Evolutionary conservation across 2,113 vertebrate genomes (phyloP).

Genomic region (Elachura formosa): DNA sequence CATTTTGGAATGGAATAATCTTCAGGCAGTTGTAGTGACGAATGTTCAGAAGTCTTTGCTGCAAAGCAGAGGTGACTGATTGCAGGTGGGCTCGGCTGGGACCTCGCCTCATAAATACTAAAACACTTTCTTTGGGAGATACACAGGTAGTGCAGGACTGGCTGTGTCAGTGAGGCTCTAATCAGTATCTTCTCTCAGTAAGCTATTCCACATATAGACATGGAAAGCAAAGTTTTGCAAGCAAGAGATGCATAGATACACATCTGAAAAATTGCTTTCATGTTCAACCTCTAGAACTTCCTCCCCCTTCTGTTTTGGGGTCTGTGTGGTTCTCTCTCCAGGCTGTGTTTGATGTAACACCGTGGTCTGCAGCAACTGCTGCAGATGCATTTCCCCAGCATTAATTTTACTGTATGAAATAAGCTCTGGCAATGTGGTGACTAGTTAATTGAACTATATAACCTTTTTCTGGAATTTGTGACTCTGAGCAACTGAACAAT

Average conservation of each 20-base stretch:
- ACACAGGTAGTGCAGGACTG: not conserved
- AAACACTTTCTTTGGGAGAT: not conserved
- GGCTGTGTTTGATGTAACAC: not conserved
- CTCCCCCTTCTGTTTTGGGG: not conserved
- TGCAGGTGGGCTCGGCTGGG: not conserved
- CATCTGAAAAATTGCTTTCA: not conserved
- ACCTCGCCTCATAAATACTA: not conserved
- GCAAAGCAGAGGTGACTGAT: not conserved
- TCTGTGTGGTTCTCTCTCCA: not conserved
- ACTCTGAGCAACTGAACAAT: slow-evolving; percentile 36
- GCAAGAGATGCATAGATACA: not conserved
- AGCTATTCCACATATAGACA: not conserved
- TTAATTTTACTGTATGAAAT: slow-evolving; percentile 26
- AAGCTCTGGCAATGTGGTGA: not conserved
- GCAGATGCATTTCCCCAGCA: not conserved
- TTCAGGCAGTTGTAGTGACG: not conserved
- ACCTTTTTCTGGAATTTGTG: slow-evolving; percentile 49
- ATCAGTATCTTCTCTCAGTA: not conserved
- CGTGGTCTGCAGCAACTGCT: not conserved
- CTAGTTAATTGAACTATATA: slow-evolving; percentile 46
- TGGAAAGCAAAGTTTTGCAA: not conserved
- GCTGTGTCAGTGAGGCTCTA: not conserved
- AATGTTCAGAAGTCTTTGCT: not conserved
- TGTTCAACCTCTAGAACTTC: not conserved
- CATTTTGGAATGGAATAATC: not conserved